Conservation (phyloP, 2,888 invertebrate genomes). For the Conistra vaccinii region DNA sequence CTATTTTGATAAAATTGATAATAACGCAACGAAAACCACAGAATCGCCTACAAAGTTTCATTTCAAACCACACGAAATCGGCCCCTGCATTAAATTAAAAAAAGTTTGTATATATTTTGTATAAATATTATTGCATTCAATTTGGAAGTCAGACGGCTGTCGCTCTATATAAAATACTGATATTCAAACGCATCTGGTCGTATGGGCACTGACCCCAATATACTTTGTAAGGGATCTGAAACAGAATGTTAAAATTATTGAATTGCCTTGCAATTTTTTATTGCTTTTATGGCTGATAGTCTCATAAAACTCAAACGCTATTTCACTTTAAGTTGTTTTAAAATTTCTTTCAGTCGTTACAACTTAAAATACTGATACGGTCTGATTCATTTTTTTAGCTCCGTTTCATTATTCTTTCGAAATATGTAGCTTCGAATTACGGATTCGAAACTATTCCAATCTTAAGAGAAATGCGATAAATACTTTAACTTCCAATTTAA, state of each 20-base stretch:
- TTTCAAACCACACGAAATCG: constrained; percentile 38
- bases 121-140: too few relatives aligned
- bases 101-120: constrained; percentile 6
- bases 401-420: not conserved
- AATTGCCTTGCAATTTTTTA: not conserved
- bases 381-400: not conserved
- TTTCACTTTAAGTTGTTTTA: not conserved
- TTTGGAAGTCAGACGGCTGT: constrained; percentile 12
- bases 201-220: constrained; percentile 29
- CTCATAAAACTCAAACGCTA: not conserved
- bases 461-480: not conserved
- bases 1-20: constrained; percentile 13
- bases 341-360: too few relatives aligned
- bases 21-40: constrained; percentile 36
- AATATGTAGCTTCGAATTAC: not conserved
- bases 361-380: not conserved
- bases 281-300: not conserved
- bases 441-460: not conserved
- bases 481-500: not conserved
- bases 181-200: constrained; percentile 38
- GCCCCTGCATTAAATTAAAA: constrained; percentile 15
- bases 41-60: constrained; percentile 13
- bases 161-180: constrained; percentile 32
- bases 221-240: constrained; percentile 20
- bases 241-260: constrained; percentile 14